Percentiles rank a stretch among this genome's conserved stretches.
phyloP scores from a whole-genome alignment of 2,113 vertebrate species.

The Harpagus bidentatus region DNA sequence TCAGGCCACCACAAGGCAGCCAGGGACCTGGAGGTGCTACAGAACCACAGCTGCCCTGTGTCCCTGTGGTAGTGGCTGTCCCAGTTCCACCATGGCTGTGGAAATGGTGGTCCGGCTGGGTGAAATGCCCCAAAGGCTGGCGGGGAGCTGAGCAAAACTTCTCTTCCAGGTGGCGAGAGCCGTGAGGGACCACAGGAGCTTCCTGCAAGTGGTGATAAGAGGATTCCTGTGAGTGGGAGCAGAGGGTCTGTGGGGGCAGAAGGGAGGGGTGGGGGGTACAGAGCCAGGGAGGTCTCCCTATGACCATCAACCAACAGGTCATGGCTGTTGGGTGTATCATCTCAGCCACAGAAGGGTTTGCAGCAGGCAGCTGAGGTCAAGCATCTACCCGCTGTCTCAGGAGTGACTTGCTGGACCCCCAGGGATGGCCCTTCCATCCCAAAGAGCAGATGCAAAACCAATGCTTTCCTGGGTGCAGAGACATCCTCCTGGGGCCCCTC shows the following conservation, averaged over 20 bases:
- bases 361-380: neutral
- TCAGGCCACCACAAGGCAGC: neutral
- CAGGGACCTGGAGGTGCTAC: neutral
- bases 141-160: neutral
- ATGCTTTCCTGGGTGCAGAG: neutral
- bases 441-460: neutral
- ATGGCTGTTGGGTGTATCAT: accelerated
- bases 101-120: neutral
- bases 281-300: neutral
- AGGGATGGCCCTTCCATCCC: neutral
- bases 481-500: neutral
- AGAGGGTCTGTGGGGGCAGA: neutral
- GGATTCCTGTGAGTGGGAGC: constrained; percentile 34
- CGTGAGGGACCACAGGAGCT: neutral
- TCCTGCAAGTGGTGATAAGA: constrained; percentile 16
- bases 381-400: too few relatives aligned
- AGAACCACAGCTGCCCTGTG: neutral
- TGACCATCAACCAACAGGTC: accelerated
- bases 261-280: neutral
- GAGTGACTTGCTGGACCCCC: neutral
- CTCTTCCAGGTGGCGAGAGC: neutral
- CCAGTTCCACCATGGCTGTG: neutral
- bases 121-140: neutral
- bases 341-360: neutral
- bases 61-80: neutral